Conservation (phyloP, 2,797 vertebrate genomes). For the Heliangelus exortis region DNA sequence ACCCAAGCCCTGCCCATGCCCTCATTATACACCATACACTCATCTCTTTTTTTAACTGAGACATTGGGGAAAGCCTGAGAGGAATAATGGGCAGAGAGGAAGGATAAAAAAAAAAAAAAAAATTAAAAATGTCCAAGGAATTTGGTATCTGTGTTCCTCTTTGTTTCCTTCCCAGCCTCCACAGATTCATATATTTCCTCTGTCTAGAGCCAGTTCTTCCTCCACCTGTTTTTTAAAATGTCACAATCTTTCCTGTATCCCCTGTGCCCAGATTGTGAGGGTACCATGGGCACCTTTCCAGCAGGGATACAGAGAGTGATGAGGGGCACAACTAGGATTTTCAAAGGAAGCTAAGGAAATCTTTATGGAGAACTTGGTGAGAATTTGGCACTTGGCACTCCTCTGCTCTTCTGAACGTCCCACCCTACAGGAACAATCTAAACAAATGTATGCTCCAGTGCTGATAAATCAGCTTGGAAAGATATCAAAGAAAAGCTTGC, state of each 20-base stretch:
- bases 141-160: background rate
- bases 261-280: background rate
- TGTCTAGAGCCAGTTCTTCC: background rate
- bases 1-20: background rate
- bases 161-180: background rate
- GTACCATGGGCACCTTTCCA: background rate
- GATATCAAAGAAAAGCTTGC: slow-evolving; percentile 48
- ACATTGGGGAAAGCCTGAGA: background rate
- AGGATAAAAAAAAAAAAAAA: background rate
- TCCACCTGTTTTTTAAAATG: background rate
- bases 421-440: slow-evolving; percentile 59
- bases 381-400: slow-evolving; percentile 44
- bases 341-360: slow-evolving; percentile 47
- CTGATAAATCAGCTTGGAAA: slow-evolving; percentile 61
- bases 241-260: background rate
- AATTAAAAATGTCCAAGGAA: background rate
- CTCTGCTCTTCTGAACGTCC: slow-evolving; percentile 35
- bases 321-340: background rate
- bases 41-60: background rate
- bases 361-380: slow-evolving; percentile 28
- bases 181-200: background rate
- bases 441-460: slow-evolving; percentile 54
- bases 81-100: background rate
- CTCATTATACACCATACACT: rapidly evolving
- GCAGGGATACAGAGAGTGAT: background rate